Conservation (phyloP, 2,113 vertebrate species). For the Toxostoma redivivum region DNA sequence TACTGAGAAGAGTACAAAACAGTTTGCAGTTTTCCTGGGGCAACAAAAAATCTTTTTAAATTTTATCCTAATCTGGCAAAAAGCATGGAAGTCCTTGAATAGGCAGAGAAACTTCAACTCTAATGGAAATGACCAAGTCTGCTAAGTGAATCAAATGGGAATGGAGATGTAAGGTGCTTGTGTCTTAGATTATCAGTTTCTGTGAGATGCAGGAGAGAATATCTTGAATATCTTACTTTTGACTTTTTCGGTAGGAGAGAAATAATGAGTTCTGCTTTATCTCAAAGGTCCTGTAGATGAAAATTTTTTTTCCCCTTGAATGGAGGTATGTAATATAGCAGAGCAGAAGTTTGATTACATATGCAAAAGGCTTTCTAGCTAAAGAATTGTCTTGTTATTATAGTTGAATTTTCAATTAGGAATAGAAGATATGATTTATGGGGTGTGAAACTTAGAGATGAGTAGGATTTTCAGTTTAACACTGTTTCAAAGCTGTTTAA, state of each 20-base stretch:
- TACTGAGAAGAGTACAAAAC: not conserved
- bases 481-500: not conserved
- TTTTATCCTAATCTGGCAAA: not conserved
- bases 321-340: not conserved
- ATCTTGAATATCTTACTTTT: not conserved
- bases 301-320: not conserved
- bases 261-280: not conserved
- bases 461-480: not conserved
- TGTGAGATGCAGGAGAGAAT: not conserved
- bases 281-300: not conserved
- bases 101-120: not conserved
- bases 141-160: not conserved
- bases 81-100: not conserved
- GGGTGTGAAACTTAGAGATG: not conserved
- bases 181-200: not conserved
- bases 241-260: not conserved
- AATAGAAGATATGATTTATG: not conserved
- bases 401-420: not conserved
- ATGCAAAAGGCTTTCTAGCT: not conserved
- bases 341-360: not conserved
- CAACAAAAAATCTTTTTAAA: not conserved
- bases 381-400: not conserved
- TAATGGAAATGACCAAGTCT: not conserved
- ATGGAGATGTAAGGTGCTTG: not conserved
- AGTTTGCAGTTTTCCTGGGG: not conserved